Conservation (phyloP, 2,113 vertebrate species). For the Oreochromis spilurus region DNA sequence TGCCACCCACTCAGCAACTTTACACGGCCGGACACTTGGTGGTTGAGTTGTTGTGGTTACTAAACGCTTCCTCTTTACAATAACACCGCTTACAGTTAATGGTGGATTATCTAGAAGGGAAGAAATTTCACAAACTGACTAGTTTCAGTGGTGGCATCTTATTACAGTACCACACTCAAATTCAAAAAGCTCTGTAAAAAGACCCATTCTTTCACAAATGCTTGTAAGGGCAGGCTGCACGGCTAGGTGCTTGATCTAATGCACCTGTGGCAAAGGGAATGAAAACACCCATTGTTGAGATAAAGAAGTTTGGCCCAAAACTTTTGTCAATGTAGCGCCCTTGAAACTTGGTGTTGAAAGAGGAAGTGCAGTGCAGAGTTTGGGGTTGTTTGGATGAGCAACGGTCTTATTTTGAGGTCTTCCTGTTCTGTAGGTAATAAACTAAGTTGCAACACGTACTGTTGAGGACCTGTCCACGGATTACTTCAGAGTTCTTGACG, state of each 20-base stretch:
- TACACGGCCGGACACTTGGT: neutral
- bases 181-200: neutral
- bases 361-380: neutral
- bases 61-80: neutral
- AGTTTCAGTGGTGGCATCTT: neutral
- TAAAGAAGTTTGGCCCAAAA: neutral
- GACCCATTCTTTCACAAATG: neutral
- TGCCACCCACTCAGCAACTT: neutral
- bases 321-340: neutral
- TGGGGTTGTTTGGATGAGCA: neutral
- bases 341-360: neutral
- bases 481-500: neutral
- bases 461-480: neutral
- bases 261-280: neutral
- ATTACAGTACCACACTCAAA: neutral
- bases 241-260: neutral
- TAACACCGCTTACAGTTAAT: neutral
- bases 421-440: neutral
- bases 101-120: neutral
- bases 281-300: neutral
- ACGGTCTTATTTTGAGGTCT: neutral
- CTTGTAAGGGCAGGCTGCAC: neutral
- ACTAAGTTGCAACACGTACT: neutral
- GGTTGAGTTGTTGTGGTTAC: neutral
- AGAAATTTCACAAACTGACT: neutral